A percentile compares a stretch with the other conserved stretches of the same genome.
Conservation (phyloP, 2,888 invertebrate genomes). For the Drosophila peninsularis region DNA sequence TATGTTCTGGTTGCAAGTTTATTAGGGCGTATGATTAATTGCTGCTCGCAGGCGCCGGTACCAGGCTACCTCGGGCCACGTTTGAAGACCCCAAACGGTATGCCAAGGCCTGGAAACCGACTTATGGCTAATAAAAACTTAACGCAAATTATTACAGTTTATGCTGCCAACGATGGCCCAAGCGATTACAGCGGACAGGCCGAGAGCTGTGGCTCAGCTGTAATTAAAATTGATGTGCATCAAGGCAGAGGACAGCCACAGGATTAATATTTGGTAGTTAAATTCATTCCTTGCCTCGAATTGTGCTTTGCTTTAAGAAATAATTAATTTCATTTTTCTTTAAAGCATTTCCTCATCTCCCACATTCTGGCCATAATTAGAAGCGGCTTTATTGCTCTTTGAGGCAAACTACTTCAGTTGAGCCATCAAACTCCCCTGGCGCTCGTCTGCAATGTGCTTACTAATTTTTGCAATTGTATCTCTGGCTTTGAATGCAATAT, state of each 20-base stretch:
- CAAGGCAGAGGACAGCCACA: too few relatives aligned
- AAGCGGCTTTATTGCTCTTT: constrained; percentile 39
- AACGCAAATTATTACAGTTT: constrained; percentile 64
- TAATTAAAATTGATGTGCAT: constrained; percentile 70
- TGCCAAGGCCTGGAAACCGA: constrained; percentile 20
- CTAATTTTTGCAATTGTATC: constrained; percentile 75
- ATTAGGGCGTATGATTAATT: constrained; percentile 76
- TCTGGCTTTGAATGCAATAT: constrained; percentile 39
- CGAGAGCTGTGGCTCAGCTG: constrained; percentile 12
- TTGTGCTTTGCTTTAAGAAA: neutral
- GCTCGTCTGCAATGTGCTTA: constrained; percentile 52
- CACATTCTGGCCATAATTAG: constrained; percentile 16
- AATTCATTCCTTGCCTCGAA: neutral
- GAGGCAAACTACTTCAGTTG: constrained; percentile 46
- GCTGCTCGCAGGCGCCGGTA: constrained; percentile 60
- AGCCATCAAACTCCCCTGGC: constrained; percentile 38
- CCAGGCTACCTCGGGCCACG: constrained; percentile 23
- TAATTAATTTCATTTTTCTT: neutral
- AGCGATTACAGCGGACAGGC: constrained; percentile 12
- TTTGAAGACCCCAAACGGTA: constrained; percentile 36
- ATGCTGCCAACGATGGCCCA: constrained; percentile 53
- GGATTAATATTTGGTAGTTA: neutral
- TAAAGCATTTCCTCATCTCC: neutral
- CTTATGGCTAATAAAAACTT: constrained; percentile 51
- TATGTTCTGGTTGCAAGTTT: constrained; percentile 66